phyloP scores from a whole-genome alignment of 1,140 invertebrate genomes.

The Calliphora vicina region DNA sequence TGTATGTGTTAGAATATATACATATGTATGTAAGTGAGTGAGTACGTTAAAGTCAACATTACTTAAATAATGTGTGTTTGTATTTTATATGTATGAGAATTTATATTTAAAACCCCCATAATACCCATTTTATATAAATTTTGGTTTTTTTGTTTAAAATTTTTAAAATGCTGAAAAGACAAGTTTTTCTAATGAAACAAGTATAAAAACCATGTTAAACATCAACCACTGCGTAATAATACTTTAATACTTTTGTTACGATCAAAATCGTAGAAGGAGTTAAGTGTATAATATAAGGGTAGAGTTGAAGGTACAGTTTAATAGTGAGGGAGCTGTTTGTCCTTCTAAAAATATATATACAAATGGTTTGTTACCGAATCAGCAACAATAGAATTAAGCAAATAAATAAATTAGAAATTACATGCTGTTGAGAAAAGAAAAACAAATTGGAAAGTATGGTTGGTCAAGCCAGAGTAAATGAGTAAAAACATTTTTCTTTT shows the following conservation, averaged over 20 bases:
- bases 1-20: neutral
- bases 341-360: too few relatives aligned
- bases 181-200: conserved; percentile 4
- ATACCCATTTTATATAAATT: neutral
- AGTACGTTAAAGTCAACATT: neutral
- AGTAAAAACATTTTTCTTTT: too few relatives aligned
- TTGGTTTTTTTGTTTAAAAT: neutral
- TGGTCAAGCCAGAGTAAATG: too few relatives aligned
- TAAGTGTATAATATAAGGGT: neutral
- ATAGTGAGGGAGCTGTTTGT: neutral
- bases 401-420: too few relatives aligned
- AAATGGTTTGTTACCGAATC: too few relatives aligned
- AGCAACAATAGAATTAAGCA: too few relatives aligned
- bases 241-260: neutral
- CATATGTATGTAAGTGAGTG: neutral
- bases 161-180: neutral
- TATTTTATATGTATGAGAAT: neutral
- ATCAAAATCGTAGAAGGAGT: neutral
- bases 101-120: neutral
- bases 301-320: neutral
- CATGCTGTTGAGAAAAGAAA: too few relatives aligned
- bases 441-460: too few relatives aligned
- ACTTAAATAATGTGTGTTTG: too few relatives aligned
- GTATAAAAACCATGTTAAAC: conserved; percentile 10
- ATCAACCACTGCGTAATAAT: neutral